A percentile compares a stretch with the other conserved stretches of the same genome.
phyloP scores from a whole-genome alignment of 1,140 invertebrate species.

The Drosophila baimaii region DNA sequence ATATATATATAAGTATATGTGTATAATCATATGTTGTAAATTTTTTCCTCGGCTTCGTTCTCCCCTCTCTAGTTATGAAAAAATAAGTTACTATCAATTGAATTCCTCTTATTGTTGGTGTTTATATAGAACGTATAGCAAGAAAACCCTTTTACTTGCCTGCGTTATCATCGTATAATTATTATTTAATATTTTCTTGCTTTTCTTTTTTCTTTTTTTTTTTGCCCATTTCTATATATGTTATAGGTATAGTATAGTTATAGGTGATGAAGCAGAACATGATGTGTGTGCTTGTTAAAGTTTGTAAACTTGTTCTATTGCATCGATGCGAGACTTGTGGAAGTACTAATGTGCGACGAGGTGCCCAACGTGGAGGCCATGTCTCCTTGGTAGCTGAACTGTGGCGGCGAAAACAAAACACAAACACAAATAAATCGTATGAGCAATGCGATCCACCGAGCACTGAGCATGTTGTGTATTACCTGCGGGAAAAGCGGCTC shows the following conservation, averaged over 20 bases:
- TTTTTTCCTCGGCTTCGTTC: constrained; percentile 48
- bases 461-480: too few relatives aligned
- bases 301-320: constrained; percentile 79
- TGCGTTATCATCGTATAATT: constrained; percentile 55
- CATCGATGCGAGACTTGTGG: constrained; percentile 84
- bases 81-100: constrained; percentile 77
- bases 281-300: constrained; percentile 62
- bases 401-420: constrained; percentile 45
- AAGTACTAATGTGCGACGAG: constrained; percentile 84
- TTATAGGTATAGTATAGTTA: constrained; percentile 71
- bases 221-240: constrained; percentile 72
- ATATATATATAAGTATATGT: constrained; percentile 64
- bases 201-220: constrained; percentile 46
- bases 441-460: not conserved
- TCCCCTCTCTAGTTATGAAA: constrained; percentile 56
- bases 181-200: constrained; percentile 57
- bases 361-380: constrained; percentile 85
- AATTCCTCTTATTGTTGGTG: constrained; percentile 61
- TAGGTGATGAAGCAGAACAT: constrained; percentile 70
- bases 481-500: constrained; percentile 87
- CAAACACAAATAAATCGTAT: not conserved
- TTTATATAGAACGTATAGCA: constrained; percentile 58
- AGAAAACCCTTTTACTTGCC: constrained; percentile 46
- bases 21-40: constrained; percentile 72
- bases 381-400: constrained; percentile 88